phyloP scores from a whole-genome alignment of 2,888 invertebrate genomes.

The Agelastica alni region DNA sequence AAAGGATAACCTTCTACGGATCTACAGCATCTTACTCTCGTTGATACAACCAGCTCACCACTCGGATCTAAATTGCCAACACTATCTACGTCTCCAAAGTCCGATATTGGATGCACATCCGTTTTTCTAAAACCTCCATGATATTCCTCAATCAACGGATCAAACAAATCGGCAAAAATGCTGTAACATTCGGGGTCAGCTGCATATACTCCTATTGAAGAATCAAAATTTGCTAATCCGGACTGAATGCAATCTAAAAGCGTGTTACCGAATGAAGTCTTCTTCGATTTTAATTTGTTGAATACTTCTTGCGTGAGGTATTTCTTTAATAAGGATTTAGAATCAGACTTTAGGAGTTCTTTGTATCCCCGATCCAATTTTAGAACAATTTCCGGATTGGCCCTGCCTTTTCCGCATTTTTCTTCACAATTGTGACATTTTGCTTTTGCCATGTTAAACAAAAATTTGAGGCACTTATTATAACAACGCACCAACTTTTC shows the following conservation, averaged over 20 bases:
- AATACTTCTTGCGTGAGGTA: conserved; percentile 61
- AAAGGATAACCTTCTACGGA: conserved; percentile 66
- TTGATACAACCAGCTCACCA: conserved; percentile 65
- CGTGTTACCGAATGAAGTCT: conserved; percentile 64
- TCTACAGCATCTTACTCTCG: conserved; percentile 69
- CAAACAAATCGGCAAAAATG: conserved; percentile 67
- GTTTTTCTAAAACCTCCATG: conserved; percentile 63
- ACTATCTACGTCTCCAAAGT: conserved; percentile 64
- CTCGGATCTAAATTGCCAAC: conserved; percentile 65
- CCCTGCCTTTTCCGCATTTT: conserved; percentile 46
- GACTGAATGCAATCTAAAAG: conserved; percentile 69
- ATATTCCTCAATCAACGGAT: conserved; percentile 71
- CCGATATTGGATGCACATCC: conserved; percentile 64
- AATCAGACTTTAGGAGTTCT: conserved; percentile 58
- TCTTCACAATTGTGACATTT: conserved; percentile 43
- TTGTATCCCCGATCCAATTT: conserved; percentile 60
- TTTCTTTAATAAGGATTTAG: conserved; percentile 68
- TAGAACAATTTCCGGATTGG: conserved; percentile 54
- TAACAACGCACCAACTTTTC: background rate
- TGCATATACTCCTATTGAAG: conserved; percentile 69
- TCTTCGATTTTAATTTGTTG: conserved; percentile 61
- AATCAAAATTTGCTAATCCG: conserved; percentile 68
- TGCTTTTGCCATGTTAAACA: conserved; percentile 8
- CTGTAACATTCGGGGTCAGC: conserved; percentile 71
- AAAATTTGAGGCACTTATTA: conserved; percentile 4